Evolutionary conservation across 2,888 invertebrate genomes (phyloP).

Genomic region (Timema cristinae): DNA sequence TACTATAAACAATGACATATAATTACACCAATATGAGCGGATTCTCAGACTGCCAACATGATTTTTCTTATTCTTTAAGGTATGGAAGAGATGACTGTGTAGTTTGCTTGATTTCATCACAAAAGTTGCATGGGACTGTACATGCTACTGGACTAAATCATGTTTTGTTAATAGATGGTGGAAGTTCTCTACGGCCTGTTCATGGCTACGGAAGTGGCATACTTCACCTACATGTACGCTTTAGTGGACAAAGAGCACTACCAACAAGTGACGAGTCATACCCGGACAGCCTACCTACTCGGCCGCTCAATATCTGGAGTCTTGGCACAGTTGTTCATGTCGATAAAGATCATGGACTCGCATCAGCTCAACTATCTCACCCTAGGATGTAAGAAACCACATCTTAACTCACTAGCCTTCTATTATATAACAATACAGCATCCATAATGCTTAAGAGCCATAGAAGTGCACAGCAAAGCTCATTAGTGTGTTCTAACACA

Average conservation of each 20-base stretch:
- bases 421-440: too few relatives aligned
- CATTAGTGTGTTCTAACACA: too few relatives aligned
- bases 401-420: too few relatives aligned
- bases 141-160: neutral
- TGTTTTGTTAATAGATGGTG: constrained; percentile 42
- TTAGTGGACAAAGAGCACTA: constrained; percentile 76
- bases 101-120: neutral
- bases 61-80: neutral
- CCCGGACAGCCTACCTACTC: constrained; percentile 72
- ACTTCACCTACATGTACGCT: constrained; percentile 90
- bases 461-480: too few relatives aligned
- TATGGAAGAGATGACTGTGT: neutral
- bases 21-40: neutral
- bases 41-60: neutral
- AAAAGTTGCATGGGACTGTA: neutral
- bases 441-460: too few relatives aligned
- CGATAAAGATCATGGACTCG: constrained; percentile 63
- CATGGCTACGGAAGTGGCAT: constrained; percentile 86
- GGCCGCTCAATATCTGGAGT: constrained; percentile 75
- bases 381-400: constrained; percentile 54
- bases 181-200: constrained; percentile 80
- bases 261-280: constrained; percentile 79
- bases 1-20: neutral
- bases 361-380: constrained; percentile 77
- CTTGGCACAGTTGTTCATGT: constrained; percentile 67